Evolutionary conservation across 2,888 invertebrate genomes (phyloP).

Genomic region (Tachina fera): DNA sequence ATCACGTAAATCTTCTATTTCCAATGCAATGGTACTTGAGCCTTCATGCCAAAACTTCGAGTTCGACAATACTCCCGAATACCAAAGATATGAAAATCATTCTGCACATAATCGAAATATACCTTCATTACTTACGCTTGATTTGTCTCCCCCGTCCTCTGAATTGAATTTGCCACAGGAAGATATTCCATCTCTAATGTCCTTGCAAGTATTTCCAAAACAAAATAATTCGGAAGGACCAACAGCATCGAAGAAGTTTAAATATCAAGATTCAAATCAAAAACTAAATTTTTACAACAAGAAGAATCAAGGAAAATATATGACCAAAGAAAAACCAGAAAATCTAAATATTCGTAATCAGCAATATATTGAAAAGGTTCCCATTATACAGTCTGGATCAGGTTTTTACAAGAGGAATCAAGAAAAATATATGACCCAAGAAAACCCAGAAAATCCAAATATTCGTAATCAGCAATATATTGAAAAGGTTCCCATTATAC

Average conservation of each 20-base stretch:
- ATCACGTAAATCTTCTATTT: no score
- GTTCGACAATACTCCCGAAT: neutral
- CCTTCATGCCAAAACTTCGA: neutral
- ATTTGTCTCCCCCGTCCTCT: neutral
- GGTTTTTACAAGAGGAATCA: neutral
- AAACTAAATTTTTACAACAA: neutral
- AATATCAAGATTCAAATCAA: neutral
- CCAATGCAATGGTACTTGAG: neutral
- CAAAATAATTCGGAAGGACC: neutral
- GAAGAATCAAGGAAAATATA: neutral
- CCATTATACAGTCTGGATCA: no score
- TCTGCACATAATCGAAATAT: neutral
- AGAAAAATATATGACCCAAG: neutral
- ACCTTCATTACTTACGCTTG: neutral
- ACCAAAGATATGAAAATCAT: neutral
- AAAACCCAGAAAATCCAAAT: neutral
- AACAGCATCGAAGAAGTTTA: conserved; percentile 1
- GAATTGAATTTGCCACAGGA: neutral
- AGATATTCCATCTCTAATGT: conserved; percentile 17
- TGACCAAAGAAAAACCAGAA: neutral
- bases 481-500: neutral
- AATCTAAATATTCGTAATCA: neutral
- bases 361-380: neutral
- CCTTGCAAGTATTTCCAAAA: conserved; percentile 3
- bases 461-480: neutral